Conservation (phyloP, 2,888 invertebrate species). For the Pristionchus entomophagus region DNA sequence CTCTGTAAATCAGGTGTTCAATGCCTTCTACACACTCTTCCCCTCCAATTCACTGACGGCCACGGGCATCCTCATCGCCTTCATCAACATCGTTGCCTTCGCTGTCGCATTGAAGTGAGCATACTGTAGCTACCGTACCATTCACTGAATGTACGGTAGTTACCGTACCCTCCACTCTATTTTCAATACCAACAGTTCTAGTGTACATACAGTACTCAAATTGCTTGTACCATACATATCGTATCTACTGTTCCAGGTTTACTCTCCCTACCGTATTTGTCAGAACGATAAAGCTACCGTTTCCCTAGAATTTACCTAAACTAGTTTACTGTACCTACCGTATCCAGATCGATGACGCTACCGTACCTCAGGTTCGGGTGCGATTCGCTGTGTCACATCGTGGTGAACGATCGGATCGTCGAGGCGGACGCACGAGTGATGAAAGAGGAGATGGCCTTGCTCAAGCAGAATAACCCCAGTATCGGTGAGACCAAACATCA, state of each 20-base stretch:
- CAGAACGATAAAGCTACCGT: too few relatives aligned
- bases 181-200: too few relatives aligned
- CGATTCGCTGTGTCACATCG: neutral
- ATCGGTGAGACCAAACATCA: neutral
- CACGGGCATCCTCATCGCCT: neutral
- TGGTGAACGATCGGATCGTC: neutral
- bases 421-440: slow-evolving; percentile 8
- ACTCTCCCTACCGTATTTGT: too few relatives aligned
- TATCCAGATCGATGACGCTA: too few relatives aligned
- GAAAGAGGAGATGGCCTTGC: neutral
- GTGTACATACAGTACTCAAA: too few relatives aligned
- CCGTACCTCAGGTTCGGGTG: neutral
- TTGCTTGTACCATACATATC: too few relatives aligned
- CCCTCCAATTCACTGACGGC: neutral
- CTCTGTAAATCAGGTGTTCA: neutral
- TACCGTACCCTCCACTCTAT: too few relatives aligned
- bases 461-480: neutral
- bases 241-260: too few relatives aligned
- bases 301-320: too few relatives aligned
- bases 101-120: neutral
- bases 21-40: neutral
- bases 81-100: neutral
- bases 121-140: neutral
- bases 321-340: too few relatives aligned
- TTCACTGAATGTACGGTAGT: too few relatives aligned